Conservation (phyloP, 2,113 vertebrate species). For the Delphinapterus leucas region DNA sequence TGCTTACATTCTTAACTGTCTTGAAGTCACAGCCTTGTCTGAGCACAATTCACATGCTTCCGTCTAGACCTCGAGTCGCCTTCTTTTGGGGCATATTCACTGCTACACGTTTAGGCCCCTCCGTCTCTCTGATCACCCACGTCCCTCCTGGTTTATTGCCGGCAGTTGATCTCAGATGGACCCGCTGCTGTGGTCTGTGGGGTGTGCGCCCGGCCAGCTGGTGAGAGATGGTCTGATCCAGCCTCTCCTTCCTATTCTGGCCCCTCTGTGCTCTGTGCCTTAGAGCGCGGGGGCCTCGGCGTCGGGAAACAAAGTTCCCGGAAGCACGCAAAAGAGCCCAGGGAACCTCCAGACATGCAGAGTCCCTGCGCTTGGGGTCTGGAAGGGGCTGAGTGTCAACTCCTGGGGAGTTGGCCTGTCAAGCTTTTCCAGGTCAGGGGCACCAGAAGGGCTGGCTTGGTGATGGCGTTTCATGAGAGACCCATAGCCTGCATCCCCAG, state of each 20-base stretch:
- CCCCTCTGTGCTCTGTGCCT: neutral
- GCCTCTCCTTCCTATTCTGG: fast-evolving
- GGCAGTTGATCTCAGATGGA: fast-evolving
- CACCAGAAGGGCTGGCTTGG: neutral
- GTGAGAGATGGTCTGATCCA: fast-evolving
- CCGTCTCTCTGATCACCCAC: fast-evolving
- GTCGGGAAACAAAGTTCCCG: fast-evolving
- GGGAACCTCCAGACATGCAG: fast-evolving
- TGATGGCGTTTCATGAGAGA: fast-evolving
- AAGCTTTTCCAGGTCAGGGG: too few species aligned
- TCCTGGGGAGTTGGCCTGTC: neutral
- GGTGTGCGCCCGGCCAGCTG: fast-evolving
- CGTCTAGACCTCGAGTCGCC: neutral
- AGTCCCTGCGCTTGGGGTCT: too few species aligned
- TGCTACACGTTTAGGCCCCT: neutral
- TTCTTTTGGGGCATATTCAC: neutral
- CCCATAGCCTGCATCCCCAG: neutral
- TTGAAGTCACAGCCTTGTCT: fast-evolving
- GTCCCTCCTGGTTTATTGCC: fast-evolving
- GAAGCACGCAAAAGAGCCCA: fast-evolving
- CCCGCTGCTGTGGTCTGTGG: fast-evolving
- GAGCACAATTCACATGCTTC: neutral
- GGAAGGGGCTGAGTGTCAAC: neutral
- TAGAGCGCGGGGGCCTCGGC: fast-evolving
- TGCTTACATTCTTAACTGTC: neutral